These are phyloP conservation scores for Acanthis flammea DNA, from an alignment of 2,797 vertebrate species.

Conservation along the genomic window DNA sequence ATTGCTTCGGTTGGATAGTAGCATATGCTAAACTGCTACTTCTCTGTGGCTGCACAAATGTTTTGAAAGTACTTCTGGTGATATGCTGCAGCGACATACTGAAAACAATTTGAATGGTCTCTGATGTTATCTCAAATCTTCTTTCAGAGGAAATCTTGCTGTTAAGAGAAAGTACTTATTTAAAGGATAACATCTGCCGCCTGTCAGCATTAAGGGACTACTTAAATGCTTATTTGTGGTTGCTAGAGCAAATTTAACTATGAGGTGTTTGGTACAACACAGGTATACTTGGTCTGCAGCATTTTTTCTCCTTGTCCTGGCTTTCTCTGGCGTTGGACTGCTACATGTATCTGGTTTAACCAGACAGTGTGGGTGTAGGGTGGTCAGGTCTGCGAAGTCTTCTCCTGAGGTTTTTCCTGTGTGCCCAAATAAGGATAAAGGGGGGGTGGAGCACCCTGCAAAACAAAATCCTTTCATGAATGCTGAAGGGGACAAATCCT, in stretches of 20 bases:
- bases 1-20: background rate
- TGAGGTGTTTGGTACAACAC: background rate
- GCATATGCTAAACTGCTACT: background rate
- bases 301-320: background rate
- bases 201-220: background rate
- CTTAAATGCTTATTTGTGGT: background rate
- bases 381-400: background rate
- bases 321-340: background rate
- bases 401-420: background rate
- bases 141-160: background rate
- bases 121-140: background rate
- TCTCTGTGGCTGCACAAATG: background rate
- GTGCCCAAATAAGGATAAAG: background rate
- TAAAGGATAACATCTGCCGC: background rate
- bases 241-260: background rate
- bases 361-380: rapidly evolving
- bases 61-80: background rate
- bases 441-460: rapidly evolving
- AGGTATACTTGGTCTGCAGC: background rate
- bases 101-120: background rate
- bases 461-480: background rate
- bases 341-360: background rate
- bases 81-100: background rate
- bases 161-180: background rate
- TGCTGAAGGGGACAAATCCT: background rate